These are phyloP conservation scores for Boleophthalmus pectinirostris DNA, from an alignment of 2,113 vertebrate species.

Conservation along the genomic window DNA sequence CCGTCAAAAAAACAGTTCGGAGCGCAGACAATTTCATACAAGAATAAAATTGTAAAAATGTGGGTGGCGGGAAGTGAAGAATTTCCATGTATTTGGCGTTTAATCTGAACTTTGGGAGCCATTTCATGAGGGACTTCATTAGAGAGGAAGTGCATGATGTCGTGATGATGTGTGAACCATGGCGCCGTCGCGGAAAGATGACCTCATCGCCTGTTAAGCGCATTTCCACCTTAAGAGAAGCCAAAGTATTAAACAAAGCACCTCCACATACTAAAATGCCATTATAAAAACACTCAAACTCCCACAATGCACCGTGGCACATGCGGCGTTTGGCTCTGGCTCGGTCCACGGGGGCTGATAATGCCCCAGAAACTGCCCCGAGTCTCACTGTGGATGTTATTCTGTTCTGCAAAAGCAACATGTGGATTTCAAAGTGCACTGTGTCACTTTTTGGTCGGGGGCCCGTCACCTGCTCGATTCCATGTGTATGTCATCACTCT, in stretches of 20 bases:
- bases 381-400: slow-evolving; percentile 5
- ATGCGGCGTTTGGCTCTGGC: slow-evolving; percentile 1
- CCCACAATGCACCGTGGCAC: slow-evolving; percentile 25
- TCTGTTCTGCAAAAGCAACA: no score
- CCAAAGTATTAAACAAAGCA: slow-evolving; percentile 63
- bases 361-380: slow-evolving; percentile 44
- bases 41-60: slow-evolving; percentile 54
- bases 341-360: slow-evolving; percentile 46
- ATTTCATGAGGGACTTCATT: slow-evolving; percentile 77
- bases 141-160: slow-evolving; percentile 79
- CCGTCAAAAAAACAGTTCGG: slow-evolving; percentile 4
- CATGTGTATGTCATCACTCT: no score
- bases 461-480: no score
- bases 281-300: slow-evolving; percentile 36
- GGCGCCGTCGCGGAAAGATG: slow-evolving; percentile 71
- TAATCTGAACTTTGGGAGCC: slow-evolving; percentile 49
- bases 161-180: slow-evolving; percentile 81
- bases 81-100: slow-evolving; percentile 65
- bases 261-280: slow-evolving; percentile 46
- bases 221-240: slow-evolving; percentile 74
- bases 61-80: slow-evolving; percentile 69
- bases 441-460: no score
- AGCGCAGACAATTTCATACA: slow-evolving; percentile 54
- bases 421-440: neutral
- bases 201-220: slow-evolving; percentile 77